Conservation (phyloP, 2,113 vertebrate species). For the Oryzias melastigma region DNA sequence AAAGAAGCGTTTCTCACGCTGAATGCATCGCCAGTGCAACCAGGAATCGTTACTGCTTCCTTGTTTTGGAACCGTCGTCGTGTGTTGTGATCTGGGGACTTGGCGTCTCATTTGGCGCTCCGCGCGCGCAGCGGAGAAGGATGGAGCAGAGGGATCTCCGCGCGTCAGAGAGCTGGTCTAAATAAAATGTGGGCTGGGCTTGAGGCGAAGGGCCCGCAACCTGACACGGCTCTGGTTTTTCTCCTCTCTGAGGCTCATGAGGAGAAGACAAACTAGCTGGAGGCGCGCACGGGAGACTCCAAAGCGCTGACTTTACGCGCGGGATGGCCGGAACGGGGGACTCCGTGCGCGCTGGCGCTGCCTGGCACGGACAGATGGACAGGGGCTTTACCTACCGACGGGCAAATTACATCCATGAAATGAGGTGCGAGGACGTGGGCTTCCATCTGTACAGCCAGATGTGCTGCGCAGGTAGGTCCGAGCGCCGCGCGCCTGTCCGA, state of each 20-base stretch:
- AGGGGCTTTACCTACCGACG: conserved; percentile 45
- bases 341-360: conserved; percentile 2
- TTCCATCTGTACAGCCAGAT: conserved; percentile 76
- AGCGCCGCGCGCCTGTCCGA: not conserved
- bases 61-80: not conserved
- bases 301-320: conserved; percentile 21
- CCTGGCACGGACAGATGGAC: conserved; percentile 27
- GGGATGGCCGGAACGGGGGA: conserved; percentile 65
- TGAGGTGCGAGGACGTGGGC: conserved; percentile 70
- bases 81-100: not conserved
- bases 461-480: conserved; percentile 78
- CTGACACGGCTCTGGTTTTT: conserved; percentile 47
- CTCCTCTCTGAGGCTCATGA: conserved; percentile 38
- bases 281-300: conserved; percentile 4
- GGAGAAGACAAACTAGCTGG: conserved; percentile 18
- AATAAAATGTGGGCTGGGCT: conserved; percentile 55
- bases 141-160: not conserved
- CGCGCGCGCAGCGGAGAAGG: not conserved
- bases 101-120: not conserved
- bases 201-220: conserved; percentile 48
- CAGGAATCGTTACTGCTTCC: not conserved
- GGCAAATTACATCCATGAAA: conserved; percentile 73
- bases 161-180: not conserved
- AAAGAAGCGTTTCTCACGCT: not conserved
- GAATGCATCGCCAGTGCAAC: too few relatives aligned